phyloP scores from a whole-genome alignment of 2,888 invertebrate species.

The Alsophila aescularia region DNA sequence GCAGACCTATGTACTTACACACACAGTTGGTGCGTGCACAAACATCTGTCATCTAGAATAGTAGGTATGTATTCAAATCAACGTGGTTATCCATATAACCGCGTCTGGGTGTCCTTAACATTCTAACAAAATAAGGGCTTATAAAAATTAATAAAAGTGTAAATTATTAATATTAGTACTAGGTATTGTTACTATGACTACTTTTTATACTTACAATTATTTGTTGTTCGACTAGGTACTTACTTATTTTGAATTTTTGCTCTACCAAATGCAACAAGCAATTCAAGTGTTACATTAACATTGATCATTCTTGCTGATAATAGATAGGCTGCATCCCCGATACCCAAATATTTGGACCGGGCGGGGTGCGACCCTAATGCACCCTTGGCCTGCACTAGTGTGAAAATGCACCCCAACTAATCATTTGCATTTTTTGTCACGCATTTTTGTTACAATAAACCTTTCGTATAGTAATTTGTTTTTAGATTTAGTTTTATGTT shows the following conservation, averaged over 20 bases:
- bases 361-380: constrained; percentile 60
- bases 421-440: constrained; percentile 67
- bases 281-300: constrained; percentile 28
- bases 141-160: no score
- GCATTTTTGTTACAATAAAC: constrained; percentile 54
- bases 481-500: constrained; percentile 30
- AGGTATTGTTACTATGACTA: no score
- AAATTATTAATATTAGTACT: no score
- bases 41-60: no score
- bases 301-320: constrained; percentile 36
- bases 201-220: no score
- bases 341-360: constrained; percentile 64
- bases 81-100: no score
- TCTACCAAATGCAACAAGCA: constrained; percentile 1
- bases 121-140: no score
- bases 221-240: no score
- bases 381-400: constrained; percentile 51
- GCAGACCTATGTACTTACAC: no score
- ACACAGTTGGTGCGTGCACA: no score
- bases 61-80: no score
- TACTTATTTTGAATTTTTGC: not conserved
- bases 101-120: no score
- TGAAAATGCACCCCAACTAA: constrained; percentile 69
- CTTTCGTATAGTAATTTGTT: constrained; percentile 42
- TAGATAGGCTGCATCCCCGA: constrained; percentile 45